Percentiles rank a stretch among this genome's conserved stretches.
Conservation (phyloP, 2,888 invertebrate genomes). For the Amblyteles armatorius region DNA sequence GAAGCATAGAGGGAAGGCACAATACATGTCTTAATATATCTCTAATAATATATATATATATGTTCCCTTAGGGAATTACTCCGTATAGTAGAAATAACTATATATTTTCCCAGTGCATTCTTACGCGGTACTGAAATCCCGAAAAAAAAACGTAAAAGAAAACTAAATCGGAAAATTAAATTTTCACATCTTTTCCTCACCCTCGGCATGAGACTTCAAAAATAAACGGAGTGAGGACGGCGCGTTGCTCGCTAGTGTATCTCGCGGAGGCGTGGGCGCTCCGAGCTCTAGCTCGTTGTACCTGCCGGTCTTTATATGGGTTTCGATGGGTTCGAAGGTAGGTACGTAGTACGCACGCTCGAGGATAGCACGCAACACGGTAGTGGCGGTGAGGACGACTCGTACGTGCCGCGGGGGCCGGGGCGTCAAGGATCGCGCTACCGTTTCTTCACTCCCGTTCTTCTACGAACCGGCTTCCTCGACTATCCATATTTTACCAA, state of each 20-base stretch:
- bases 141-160: neutral
- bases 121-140: too few relatives aligned
- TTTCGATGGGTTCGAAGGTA: constrained; percentile 69
- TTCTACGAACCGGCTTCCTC: constrained; percentile 33
- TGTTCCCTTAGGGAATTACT: too few relatives aligned
- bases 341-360: constrained; percentile 42
- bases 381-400: constrained; percentile 43
- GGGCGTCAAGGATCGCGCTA: constrained; percentile 60
- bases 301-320: constrained; percentile 72
- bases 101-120: too few relatives aligned
- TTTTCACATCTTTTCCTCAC: neutral
- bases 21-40: too few relatives aligned
- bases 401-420: constrained; percentile 60
- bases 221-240: neutral
- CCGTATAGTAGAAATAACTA: too few relatives aligned
- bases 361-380: constrained; percentile 50
- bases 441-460: constrained; percentile 64
- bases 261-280: constrained; percentile 63
- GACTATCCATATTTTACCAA: constrained; percentile 29
- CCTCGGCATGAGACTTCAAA: neutral
- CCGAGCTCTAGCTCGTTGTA: constrained; percentile 65
- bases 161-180: neutral
- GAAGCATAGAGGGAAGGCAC: too few relatives aligned
- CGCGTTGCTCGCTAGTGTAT: neutral
- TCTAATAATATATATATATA: too few relatives aligned